A percentile compares a stretch with the other conserved stretches of the same genome.
phyloP scores from a whole-genome alignment of 92 coral and sea anemone genomes.

The Porites divaricata region DNA sequence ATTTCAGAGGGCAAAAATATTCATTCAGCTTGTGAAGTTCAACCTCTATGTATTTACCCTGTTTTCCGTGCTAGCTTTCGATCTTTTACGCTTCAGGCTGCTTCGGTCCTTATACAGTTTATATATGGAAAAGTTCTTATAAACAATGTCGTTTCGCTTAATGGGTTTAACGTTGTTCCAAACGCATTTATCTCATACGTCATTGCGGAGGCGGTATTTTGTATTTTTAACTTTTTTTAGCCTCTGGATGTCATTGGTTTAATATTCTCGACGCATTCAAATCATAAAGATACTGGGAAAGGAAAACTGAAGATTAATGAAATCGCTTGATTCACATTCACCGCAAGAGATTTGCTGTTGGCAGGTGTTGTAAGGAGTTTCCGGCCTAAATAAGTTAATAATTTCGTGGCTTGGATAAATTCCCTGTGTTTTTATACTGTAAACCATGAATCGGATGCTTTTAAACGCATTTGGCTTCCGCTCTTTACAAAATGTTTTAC shows the following conservation, averaged over 20 bases:
- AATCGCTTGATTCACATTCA: neutral
- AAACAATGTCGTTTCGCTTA: neutral
- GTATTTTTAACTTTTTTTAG: neutral
- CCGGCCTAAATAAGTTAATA: conserved; percentile 1
- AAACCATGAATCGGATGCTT: neutral
- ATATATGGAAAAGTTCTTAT: neutral
- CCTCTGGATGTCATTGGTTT: conserved; percentile 13
- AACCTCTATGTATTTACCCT: neutral
- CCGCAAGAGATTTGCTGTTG: neutral
- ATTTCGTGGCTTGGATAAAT: neutral
- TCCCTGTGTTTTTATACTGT: neutral
- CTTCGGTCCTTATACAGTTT: neutral
- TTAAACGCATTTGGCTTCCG: neutral
- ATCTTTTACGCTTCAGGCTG: neutral
- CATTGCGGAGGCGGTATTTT: conserved; percentile 37
- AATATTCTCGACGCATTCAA: neutral
- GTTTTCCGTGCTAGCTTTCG: neutral
- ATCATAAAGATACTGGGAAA: neutral
- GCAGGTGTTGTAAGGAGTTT: conserved; percentile 8
- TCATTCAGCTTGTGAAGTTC: neutral
- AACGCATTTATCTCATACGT: neutral
- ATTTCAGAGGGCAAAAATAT: neutral
- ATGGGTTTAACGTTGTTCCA: neutral
- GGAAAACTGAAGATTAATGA: neutral
- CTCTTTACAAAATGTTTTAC: neutral